Percentiles rank a stretch among this genome's conserved stretches.
Evolutionary conservation across 1,140 invertebrate species (phyloP).

Genomic region (Cyclina sinensis): DNA sequence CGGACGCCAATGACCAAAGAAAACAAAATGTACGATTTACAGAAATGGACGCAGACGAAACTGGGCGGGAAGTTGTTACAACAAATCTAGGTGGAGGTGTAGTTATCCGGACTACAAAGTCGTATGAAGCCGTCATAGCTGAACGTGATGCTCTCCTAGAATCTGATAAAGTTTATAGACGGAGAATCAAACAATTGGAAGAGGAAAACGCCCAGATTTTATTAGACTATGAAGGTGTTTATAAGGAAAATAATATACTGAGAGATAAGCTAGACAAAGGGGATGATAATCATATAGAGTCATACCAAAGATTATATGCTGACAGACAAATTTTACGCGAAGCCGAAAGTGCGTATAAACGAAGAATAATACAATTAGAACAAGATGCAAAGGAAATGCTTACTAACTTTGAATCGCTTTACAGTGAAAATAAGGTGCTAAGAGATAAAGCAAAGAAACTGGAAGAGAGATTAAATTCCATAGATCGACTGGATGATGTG

Average conservation of each 20-base stretch:
- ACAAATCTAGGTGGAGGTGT: conserved; percentile 35
- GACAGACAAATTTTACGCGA: conserved; percentile 58
- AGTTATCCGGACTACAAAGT: conserved; percentile 19
- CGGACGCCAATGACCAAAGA: neutral
- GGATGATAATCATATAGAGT: conserved; percentile 59
- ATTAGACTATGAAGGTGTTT: conserved; percentile 53
- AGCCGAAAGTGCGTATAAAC: conserved; percentile 60
- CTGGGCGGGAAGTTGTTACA: conserved; percentile 43
- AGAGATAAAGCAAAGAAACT: conserved; percentile 54
- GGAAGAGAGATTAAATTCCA: conserved; percentile 55
- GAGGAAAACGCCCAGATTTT: conserved; percentile 50
- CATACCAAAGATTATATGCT: conserved; percentile 58
- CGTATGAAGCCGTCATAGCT: conserved; percentile 42
- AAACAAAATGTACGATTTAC: conserved; percentile 28
- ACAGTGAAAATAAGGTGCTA: conserved; percentile 61
- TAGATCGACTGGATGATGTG: conserved; percentile 57
- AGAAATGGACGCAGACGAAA: conserved; percentile 2
- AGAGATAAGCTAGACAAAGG: conserved; percentile 64
- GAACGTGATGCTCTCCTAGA: conserved; percentile 59
- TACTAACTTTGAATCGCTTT: conserved; percentile 63
- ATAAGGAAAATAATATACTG: conserved; percentile 64
- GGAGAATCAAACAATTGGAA: conserved; percentile 47
- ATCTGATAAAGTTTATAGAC: conserved; percentile 45
- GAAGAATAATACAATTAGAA: conserved; percentile 54
- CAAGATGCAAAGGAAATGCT: conserved; percentile 64